These are phyloP conservation scores for Drosophila fungiperda DNA, from an alignment of 2,888 invertebrate genomes.

Conservation along the genomic window DNA sequence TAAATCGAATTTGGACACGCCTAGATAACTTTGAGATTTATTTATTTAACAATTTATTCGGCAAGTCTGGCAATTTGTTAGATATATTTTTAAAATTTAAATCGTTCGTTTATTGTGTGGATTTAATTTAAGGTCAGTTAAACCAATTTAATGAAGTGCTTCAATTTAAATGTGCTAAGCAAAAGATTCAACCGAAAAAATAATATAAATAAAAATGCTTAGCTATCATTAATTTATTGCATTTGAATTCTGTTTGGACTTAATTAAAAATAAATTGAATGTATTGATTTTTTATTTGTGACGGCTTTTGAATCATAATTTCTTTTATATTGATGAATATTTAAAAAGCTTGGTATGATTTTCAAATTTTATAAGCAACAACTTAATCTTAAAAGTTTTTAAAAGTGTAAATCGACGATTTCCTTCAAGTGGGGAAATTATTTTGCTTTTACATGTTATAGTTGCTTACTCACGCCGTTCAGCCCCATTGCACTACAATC, in stretches of 20 bases:
- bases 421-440: not conserved
- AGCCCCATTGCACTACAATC: not conserved
- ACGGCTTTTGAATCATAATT: not conserved
- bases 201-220: not conserved
- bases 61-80: conserved; percentile 61
- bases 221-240: not conserved
- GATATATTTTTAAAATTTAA: conserved; percentile 30
- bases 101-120: conserved; percentile 2
- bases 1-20: conserved; percentile 76
- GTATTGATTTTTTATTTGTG: not conserved
- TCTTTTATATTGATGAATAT: not conserved
- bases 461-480: not conserved
- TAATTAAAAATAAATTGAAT: not conserved
- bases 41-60: conserved; percentile 68
- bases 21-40: conserved; percentile 76
- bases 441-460: not conserved
- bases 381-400: not conserved
- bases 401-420: not conserved
- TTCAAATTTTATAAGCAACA: not conserved
- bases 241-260: not conserved
- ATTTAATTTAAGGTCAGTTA: not conserved
- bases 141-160: not conserved
- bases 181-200: not conserved
- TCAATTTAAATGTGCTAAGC: not conserved
- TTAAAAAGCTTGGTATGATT: not conserved